These are phyloP conservation scores for Drosophila pseudotalamancana DNA, from an alignment of 2,888 invertebrate genomes.

Conservation along the genomic window DNA sequence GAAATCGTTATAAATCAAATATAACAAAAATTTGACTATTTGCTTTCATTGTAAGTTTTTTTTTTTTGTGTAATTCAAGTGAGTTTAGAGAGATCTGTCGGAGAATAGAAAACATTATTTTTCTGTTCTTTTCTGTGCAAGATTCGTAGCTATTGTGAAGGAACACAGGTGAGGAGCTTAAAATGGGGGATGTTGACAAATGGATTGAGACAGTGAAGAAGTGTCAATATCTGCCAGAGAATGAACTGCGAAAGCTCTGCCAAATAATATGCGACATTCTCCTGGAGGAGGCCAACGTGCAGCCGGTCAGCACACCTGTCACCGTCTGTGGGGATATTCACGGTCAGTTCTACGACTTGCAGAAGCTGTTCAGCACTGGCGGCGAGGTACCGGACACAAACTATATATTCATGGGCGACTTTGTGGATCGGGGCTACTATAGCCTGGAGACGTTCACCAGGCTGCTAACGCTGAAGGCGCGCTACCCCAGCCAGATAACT, in stretches of 20 bases:
- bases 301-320: constrained; percentile 97
- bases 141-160: neutral
- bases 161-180: neutral
- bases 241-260: constrained; percentile 98
- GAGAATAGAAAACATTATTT: neutral
- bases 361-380: constrained; percentile 97
- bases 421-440: constrained; percentile 99
- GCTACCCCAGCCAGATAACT: constrained; percentile 95
- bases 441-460: constrained; percentile 99
- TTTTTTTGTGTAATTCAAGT: no score
- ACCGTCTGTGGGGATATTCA: constrained; percentile 99
- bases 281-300: constrained; percentile 97
- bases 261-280: constrained; percentile 97
- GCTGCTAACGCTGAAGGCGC: constrained; percentile 96
- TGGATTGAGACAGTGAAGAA: constrained; percentile 98
- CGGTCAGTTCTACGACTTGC: constrained; percentile 98
- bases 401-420: constrained; percentile 99
- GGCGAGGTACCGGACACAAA: constrained; percentile 99
- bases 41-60: neutral
- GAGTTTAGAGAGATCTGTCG: neutral
- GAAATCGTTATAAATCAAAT: no score
- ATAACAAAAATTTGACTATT: neutral
- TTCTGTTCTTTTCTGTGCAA: neutral
- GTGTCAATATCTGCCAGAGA: constrained; percentile 99
- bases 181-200: constrained; percentile 92